Evolutionary conservation across 2,113 vertebrate genomes (phyloP).

Genomic region (Hippopotamus amphibius): DNA sequence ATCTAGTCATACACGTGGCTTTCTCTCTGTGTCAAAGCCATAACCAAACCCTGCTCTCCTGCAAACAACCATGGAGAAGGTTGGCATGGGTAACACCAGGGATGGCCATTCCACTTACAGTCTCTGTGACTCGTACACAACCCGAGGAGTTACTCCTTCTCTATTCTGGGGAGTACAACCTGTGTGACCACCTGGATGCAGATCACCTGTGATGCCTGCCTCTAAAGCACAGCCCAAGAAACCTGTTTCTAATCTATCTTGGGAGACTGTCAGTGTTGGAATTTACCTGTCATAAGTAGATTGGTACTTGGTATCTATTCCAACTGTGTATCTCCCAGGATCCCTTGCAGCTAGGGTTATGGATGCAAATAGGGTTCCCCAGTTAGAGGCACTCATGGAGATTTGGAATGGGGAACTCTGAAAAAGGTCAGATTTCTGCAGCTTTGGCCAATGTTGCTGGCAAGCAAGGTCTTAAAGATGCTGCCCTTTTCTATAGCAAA

Average conservation of each 20-base stretch:
- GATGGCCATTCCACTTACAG: neutral
- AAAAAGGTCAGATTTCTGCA: neutral
- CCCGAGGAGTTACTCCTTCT: neutral
- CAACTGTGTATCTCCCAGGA: neutral
- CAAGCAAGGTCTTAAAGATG: neutral
- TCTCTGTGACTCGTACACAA: neutral
- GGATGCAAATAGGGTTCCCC: neutral
- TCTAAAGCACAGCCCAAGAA: neutral
- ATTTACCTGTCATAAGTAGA: neutral
- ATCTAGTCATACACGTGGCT: neutral
- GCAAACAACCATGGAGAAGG: neutral
- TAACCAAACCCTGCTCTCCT: neutral
- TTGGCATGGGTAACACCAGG: neutral
- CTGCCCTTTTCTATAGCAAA: neutral
- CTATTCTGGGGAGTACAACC: neutral
- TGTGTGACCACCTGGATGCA: neutral
- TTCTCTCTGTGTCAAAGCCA: neutral
- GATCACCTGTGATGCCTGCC: neutral
- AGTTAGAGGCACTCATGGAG: neutral
- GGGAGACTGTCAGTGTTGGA: neutral
- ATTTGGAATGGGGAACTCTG: slow-evolving; percentile 3
- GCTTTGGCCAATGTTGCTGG: neutral
- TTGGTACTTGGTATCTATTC: neutral
- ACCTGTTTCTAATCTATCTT: neutral
- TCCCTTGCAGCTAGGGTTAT: neutral